A percentile compares a stretch with the other conserved stretches of the same genome.
Conservation (phyloP, 2,888 invertebrate species). For the Asteroscopus sphinx region DNA sequence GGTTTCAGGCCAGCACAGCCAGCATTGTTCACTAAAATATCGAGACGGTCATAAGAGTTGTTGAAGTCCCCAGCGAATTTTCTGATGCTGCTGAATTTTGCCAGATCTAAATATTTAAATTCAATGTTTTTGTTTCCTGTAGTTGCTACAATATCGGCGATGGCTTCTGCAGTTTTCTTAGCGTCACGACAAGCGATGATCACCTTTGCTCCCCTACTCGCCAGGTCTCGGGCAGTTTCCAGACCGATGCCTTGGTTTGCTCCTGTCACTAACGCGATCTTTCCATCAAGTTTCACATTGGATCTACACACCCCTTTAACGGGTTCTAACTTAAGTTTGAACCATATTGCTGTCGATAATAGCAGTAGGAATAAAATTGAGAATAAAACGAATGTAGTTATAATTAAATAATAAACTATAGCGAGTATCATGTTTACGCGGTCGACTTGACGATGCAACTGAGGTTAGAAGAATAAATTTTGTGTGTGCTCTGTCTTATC, state of each 20-base stretch:
- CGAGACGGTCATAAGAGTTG: conserved; percentile 83
- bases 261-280: conserved; percentile 94
- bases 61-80: conserved; percentile 91
- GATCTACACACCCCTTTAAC: conserved; percentile 71
- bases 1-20: conserved; percentile 80
- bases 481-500: too few species aligned
- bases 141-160: conserved; percentile 92
- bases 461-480: background rate
- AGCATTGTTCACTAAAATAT: conserved; percentile 92
- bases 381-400: background rate
- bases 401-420: conserved; percentile 11
- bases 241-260: conserved; percentile 95
- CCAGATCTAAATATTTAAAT: conserved; percentile 87
- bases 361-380: background rate
- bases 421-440: conserved; percentile 33
- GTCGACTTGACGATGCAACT: conserved; percentile 1
- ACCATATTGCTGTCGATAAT: background rate
- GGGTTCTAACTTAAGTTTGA: conserved; percentile 35
- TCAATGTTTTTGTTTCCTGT: conserved; percentile 92
- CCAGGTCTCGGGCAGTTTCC: conserved; percentile 93
- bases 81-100: conserved; percentile 86
- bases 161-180: conserved; percentile 91
- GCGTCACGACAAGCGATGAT: conserved; percentile 94
- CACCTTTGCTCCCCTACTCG: conserved; percentile 91
- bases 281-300: conserved; percentile 78